Conservation (phyloP, 2,113 vertebrate species). For the Scolopax mira region DNA sequence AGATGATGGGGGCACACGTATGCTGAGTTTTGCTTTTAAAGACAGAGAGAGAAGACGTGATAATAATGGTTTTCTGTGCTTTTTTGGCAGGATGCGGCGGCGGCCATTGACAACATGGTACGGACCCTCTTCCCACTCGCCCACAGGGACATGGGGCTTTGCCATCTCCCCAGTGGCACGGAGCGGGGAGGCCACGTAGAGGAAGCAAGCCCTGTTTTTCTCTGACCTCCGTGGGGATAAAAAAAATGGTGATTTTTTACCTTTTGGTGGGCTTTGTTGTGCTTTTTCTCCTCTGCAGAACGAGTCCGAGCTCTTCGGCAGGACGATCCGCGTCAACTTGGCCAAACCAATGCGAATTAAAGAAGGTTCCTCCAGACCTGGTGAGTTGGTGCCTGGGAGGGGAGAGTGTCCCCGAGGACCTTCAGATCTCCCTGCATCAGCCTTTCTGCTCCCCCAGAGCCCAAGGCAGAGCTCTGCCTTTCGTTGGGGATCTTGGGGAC, state of each 20-base stretch:
- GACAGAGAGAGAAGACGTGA: background rate
- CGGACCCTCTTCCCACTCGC: background rate
- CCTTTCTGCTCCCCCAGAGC: background rate
- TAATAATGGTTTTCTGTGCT: background rate
- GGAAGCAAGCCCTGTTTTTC: background rate
- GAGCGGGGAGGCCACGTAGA: rapidly evolving
- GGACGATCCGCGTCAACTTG: slow-evolving; percentile 93
- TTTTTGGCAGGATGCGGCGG: slow-evolving; percentile 88
- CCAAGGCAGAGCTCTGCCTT: background rate
- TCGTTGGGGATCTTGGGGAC: rapidly evolving
- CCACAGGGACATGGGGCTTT: rapidly evolving
- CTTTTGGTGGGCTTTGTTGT: background rate
- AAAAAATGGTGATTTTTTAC: background rate
- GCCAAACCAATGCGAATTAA: slow-evolving; percentile 98
- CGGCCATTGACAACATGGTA: slow-evolving; percentile 97
- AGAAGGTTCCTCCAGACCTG: slow-evolving; percentile 93
- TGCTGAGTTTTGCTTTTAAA: background rate
- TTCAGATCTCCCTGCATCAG: rapidly evolving
- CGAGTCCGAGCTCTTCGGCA: slow-evolving; percentile 94
- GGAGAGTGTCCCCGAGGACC: rapidly evolving
- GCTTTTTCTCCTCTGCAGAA: slow-evolving; percentile 76
- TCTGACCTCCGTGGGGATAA: background rate
- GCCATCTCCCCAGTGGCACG: rapidly evolving
- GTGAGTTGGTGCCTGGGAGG: slow-evolving; percentile 57
- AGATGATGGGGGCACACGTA: rapidly evolving